Conservation (phyloP, 2,888 invertebrate genomes). For the Caenorhabditis becei region DNA sequence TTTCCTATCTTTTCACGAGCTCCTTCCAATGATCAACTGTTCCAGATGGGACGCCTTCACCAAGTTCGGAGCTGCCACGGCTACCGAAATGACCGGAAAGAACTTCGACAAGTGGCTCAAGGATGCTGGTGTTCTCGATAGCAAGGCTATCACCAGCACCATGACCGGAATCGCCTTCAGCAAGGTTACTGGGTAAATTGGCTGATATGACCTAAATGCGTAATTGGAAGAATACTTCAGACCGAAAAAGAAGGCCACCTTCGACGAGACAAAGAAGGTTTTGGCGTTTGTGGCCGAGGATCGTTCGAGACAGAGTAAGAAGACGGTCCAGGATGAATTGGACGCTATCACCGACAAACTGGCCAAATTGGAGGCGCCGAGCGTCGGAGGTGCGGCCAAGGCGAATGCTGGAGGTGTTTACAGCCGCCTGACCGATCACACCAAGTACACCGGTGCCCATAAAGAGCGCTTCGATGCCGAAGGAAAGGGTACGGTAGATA, state of each 20-base stretch:
- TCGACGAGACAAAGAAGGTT: conserved; percentile 81
- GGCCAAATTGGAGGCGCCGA: conserved; percentile 77
- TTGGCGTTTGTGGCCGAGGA: conserved; percentile 77
- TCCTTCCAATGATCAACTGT: neutral
- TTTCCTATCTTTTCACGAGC: neutral
- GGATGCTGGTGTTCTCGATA: conserved; percentile 79
- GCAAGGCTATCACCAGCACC: conserved; percentile 78
- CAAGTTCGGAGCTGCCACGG: conserved; percentile 79
- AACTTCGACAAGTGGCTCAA: conserved; percentile 82
- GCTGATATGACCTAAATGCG: conserved; percentile 12
- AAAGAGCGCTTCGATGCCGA: conserved; percentile 82
- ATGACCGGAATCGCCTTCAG: conserved; percentile 82
- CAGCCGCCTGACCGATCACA: conserved; percentile 81
- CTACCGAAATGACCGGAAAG: conserved; percentile 81
- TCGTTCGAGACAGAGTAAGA: conserved; percentile 76
- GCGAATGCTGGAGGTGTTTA: conserved; percentile 79
- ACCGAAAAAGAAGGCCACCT: conserved; percentile 81
- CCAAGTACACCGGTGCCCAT: conserved; percentile 81
- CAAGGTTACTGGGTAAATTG: conserved; percentile 79
- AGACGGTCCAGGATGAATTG: conserved; percentile 79
- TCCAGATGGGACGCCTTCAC: conserved; percentile 78
- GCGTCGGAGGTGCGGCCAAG: conserved; percentile 76
- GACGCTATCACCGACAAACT: conserved; percentile 79
- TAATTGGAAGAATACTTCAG: conserved; percentile 59
- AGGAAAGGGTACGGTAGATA: conserved; percentile 73